Evolutionary conservation across 2,113 vertebrate species (phyloP), one percentile per base, ranked within the genome.

Genomic region (Tautogolabrus adspersus): DNA sequence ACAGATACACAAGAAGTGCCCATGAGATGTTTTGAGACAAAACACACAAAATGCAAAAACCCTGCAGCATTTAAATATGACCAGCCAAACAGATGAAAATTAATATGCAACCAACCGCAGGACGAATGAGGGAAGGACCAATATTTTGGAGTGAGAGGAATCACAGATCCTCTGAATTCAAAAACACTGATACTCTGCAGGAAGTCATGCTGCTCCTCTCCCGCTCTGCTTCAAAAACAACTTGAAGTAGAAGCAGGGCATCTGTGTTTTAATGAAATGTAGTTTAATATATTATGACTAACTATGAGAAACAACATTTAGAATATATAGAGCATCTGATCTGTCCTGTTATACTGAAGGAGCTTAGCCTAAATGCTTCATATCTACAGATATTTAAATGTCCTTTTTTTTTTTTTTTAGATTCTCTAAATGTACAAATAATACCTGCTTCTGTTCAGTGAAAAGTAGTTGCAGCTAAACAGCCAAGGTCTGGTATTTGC

Each of bases 401-500:
- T 11, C 40, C 40, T 1, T 10, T 42, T 3, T 11, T 42, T 26
- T 40, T 5, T 42, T 11, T 42, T 11, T 42, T 9, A 42, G 40
- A 2, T 11, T 42, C 38, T 56, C 15, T 70, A 19, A 49, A 67
- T 65, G 51, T 37, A 55, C 5, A 40, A 64, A 72, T 44, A 44
- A 46, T 26, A 47, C 42, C n/a, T 65, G 10, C 40, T 40, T 72
- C 60, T 81, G 58, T 66, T 76, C 64, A 47, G 70, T 58, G 30
- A 71, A 55, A 58, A n/a, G 44, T 59, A 42, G 38, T 11, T 49
- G 84, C 69, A 79, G 66, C 15, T 69, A 60, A 81, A 55, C 68
- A 57, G 10, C 26, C 1, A 51, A 19, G 70, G 74, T 69, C 12
- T 79, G 80, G 19, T 58, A 60, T 84, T 64, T 80, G 86, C 91